Percentiles rank a stretch among this genome's conserved stretches.
Conservation (phyloP, 2,113 vertebrate species). For the Hirundichthys speculiger region DNA sequence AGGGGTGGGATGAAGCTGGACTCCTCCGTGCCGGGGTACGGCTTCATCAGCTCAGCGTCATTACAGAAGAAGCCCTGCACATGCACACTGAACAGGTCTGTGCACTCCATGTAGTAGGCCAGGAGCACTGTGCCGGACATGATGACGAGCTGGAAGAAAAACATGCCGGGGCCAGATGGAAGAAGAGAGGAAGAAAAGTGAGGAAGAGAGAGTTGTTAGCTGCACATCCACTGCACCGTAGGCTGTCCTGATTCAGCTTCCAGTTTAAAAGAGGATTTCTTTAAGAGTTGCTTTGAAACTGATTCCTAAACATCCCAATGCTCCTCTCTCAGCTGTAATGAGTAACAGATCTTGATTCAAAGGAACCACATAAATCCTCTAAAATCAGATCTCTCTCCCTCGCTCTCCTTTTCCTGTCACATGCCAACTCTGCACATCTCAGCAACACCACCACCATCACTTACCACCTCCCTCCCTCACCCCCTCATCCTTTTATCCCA, state of each 20-base stretch:
- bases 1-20: slow-evolving; percentile 94
- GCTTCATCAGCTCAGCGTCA: slow-evolving; percentile 96
- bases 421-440: slow-evolving; percentile 23
- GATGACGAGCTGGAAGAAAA: slow-evolving; percentile 97
- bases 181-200: slow-evolving; percentile 33
- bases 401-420: slow-evolving; percentile 20
- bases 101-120: slow-evolving; percentile 99
- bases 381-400: slow-evolving; percentile 38
- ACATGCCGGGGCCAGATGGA: slow-evolving; percentile 72
- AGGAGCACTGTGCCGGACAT: slow-evolving; percentile 97
- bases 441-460: slow-evolving; percentile 34
- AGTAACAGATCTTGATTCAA: slow-evolving; percentile 35
- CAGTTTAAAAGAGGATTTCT: neutral
- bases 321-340: slow-evolving; percentile 14
- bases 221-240: slow-evolving; percentile 11
- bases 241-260: neutral
- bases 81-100: slow-evolving; percentile 94
- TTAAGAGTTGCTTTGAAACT: slow-evolving; percentile 1
- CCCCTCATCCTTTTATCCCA: slow-evolving; percentile 69
- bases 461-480: slow-evolving; percentile 63
- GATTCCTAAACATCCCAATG: slow-evolving; percentile 35
- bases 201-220: slow-evolving; percentile 24
- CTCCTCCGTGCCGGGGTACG: slow-evolving; percentile 93
- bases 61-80: slow-evolving; percentile 99
- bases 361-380: slow-evolving; percentile 43